phyloP scores from a whole-genome alignment of 1,140 invertebrate genomes.

The Papilio dardanus region DNA sequence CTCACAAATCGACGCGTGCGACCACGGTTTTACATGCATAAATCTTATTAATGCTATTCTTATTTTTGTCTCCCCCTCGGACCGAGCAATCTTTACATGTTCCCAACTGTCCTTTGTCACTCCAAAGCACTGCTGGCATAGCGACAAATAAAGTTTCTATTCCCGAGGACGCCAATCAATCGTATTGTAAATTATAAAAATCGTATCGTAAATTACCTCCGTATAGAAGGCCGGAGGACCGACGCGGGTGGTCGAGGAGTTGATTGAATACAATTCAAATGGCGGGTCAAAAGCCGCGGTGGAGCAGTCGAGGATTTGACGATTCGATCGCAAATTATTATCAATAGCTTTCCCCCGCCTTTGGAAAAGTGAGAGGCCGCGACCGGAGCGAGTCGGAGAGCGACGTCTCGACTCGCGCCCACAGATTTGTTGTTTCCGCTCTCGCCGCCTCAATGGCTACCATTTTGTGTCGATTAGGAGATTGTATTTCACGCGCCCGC shows the following conservation, averaged over 20 bases:
- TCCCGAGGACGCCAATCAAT: constrained; percentile 50
- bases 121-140: constrained; percentile 3
- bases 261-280: constrained; percentile 53
- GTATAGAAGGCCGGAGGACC: constrained; percentile 50
- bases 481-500: constrained; percentile 79
- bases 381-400: constrained; percentile 44
- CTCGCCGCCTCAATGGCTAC: constrained; percentile 78
- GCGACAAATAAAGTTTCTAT: constrained; percentile 14
- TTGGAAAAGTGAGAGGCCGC: constrained; percentile 68
- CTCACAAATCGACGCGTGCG: constrained; percentile 75
- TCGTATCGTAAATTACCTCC: constrained; percentile 60
- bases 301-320: constrained; percentile 50
- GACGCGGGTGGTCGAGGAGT: constrained; percentile 63
- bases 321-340: constrained; percentile 67
- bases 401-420: constrained; percentile 65
- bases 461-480: constrained; percentile 80
- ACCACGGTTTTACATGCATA: constrained; percentile 73
- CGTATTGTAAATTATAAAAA: constrained; percentile 63
- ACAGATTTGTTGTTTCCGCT: constrained; percentile 78
- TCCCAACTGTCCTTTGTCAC: constrained; percentile 40
- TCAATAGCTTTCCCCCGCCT: constrained; percentile 53
- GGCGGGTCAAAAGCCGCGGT: constrained; percentile 63
- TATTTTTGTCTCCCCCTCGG: constrained; percentile 72
- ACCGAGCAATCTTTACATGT: constrained; percentile 69
- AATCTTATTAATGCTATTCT: constrained; percentile 80